Evolutionary conservation across 2,797 vertebrate genomes (phyloP).

Genomic region (Gallinago nigripennis): DNA sequence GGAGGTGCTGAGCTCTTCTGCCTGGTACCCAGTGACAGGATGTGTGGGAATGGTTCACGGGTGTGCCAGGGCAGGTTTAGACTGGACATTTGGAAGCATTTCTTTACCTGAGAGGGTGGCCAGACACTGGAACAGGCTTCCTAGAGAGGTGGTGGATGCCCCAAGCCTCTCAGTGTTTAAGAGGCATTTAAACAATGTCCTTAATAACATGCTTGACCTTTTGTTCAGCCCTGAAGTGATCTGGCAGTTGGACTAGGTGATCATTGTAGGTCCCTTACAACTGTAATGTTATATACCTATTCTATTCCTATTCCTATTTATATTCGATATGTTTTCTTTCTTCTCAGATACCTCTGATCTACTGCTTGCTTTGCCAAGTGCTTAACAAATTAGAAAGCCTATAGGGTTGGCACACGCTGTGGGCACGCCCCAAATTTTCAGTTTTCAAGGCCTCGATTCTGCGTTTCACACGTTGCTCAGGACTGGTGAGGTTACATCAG

Average conservation of each 20-base stretch:
- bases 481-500: background rate
- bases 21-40: background rate
- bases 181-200: background rate
- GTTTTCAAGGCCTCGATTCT: background rate
- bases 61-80: background rate
- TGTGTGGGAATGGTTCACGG: background rate
- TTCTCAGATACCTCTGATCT: conserved; percentile 29
- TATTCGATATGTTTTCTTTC: background rate
- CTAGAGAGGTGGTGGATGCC: background rate
- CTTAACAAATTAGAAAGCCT: conserved; percentile 41
- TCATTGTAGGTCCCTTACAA: background rate
- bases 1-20: background rate
- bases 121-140: background rate
- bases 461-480: background rate
- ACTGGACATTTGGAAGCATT: background rate
- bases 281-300: background rate
- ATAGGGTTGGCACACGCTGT: background rate
- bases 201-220: background rate
- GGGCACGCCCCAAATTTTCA: background rate
- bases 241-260: background rate
- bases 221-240: background rate
- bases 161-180: background rate
- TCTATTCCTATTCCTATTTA: background rate
- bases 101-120: background rate
- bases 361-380: background rate